Conservation (phyloP, 2,888 invertebrate genomes). For the Diaphora mendica region DNA sequence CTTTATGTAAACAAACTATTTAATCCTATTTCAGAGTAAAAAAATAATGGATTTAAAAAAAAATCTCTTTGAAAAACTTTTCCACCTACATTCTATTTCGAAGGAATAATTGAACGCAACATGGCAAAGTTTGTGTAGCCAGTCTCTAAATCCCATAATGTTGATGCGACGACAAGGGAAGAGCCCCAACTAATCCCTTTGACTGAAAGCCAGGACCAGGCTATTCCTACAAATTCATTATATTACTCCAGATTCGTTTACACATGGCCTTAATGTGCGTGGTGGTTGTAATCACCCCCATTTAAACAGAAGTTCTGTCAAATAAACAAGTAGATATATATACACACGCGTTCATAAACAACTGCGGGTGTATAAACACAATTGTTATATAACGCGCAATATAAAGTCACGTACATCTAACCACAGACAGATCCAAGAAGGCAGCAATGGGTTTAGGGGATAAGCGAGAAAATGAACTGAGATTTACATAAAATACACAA, state of each 20-base stretch:
- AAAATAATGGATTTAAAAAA: constrained; percentile 10
- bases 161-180: constrained; percentile 54
- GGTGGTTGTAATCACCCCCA: constrained; percentile 41
- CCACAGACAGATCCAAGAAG: not conserved
- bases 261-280: constrained; percentile 32
- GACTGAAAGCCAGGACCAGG: constrained; percentile 57
- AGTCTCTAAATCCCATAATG: constrained; percentile 64
- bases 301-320: constrained; percentile 30
- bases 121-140: constrained; percentile 53
- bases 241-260: constrained; percentile 43
- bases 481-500: not conserved
- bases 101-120: constrained; percentile 59
- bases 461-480: not conserved
- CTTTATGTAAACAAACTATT: not conserved
- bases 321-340: constrained; percentile 32
- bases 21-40: not conserved
- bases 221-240: constrained; percentile 47
- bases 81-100: constrained; percentile 45
- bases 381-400: constrained; percentile 17
- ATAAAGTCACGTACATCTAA: not conserved
- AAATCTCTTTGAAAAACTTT: constrained; percentile 18
- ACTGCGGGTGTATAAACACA: constrained; percentile 24
- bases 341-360: constrained; percentile 26
- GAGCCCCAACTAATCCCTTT: constrained; percentile 61
- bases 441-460: not conserved